Base-by-base conservation (phyloP, 2,888 invertebrate genomes). In the Drosophila imparisetae region DNA sequence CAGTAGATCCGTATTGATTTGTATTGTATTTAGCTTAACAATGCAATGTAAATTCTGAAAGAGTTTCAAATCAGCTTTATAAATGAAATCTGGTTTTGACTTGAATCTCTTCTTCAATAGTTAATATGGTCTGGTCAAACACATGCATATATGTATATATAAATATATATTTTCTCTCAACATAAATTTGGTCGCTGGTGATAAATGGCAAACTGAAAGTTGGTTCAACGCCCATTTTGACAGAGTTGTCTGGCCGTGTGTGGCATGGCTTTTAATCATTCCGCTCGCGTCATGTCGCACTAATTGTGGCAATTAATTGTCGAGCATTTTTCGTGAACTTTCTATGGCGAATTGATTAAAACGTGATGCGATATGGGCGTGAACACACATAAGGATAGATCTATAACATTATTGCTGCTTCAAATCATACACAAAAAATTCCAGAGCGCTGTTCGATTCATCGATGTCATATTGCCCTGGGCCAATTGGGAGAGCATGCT, bases 301-400 rank as follows among this genome's bases (percentile, higher is more conserved):
- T 89, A 89, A 89, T 89, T 81, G 81, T 69, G 65, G 70, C 88
- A 81, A 89, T 89, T 89, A 86, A 89, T 89, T 89, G 78, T 64
- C 69, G 62, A 49, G 27, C 72, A 76, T 45, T 80, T 75, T 61
- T 66, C 68, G 62, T 49, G 29, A 76, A 72, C 52, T 80, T 75
- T 61, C 67, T 63, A 42, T 49, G 13, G 30, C 27, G 45, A 66
- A 80, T 71, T 78, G 72, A 78, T 72, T 72, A 76, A 76, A 72
- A 48, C 42, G 29, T 40, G 40, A 67, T 67, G 68, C 40, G 68
- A 34, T n/a, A 50, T 67, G 80, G 80, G 76, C 55, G 63, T 65
- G 52, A 48, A 1, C 21, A 24, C 15, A 15, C 5, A 42, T 21
- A 24, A 15, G 34, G 38, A 29, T 27, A 15, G 36, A 79, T 75